Percentiles rank a stretch among this genome's conserved stretches.
Evolutionary conservation across 2,797 vertebrate genomes (phyloP).

Genomic region (Morus bassanus): DNA sequence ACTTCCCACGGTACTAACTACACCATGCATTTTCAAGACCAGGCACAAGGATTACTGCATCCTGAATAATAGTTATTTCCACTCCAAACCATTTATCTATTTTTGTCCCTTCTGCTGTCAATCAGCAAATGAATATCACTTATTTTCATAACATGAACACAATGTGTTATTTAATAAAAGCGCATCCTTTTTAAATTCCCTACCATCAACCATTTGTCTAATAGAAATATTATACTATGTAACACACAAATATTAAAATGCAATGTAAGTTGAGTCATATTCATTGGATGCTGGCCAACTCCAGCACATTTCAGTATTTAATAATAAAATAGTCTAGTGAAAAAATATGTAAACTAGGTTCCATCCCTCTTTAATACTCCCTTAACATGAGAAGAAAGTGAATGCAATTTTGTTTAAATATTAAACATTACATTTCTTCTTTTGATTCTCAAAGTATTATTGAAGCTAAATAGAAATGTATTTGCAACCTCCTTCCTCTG

Average conservation of each 20-base stretch:
- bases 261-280: constrained; percentile 67
- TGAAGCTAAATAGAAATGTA: constrained; percentile 56
- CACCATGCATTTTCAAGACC: background rate
- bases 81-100: background rate
- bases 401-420: constrained; percentile 70
- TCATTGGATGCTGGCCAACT: constrained; percentile 65
- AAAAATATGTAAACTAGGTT: constrained; percentile 72
- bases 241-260: constrained; percentile 72
- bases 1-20: background rate
- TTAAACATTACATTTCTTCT: constrained; percentile 68
- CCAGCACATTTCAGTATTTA: constrained; percentile 72
- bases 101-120: background rate
- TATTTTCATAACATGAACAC: background rate
- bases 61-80: background rate
- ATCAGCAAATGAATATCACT: background rate
- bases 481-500: constrained; percentile 13
- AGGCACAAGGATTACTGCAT: background rate
- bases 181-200: constrained; percentile 46
- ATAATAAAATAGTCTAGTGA: constrained; percentile 65
- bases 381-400: constrained; percentile 63
- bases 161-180: constrained; percentile 42
- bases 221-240: constrained; percentile 67
- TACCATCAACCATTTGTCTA: constrained; percentile 51
- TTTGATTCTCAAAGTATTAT: constrained; percentile 69
- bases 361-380: constrained; percentile 71